Percentiles rank a stretch among this genome's conserved stretches.
Evolutionary conservation across 2,797 vertebrate genomes (phyloP).

Genomic region (Enteromius radiatus): DNA sequence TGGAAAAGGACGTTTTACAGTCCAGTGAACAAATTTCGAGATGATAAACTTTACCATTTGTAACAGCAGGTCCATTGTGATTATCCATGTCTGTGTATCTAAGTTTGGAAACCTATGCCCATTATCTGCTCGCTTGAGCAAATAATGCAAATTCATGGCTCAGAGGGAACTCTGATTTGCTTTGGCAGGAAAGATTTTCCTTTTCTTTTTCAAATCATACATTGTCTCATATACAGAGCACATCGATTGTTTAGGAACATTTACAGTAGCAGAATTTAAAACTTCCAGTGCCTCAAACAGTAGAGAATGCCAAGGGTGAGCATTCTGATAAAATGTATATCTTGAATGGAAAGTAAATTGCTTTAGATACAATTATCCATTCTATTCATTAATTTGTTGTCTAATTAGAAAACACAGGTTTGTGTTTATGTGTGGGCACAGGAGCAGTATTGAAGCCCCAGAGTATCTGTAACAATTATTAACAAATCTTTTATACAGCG

Average conservation of each 20-base stretch:
- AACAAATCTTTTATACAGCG: not conserved
- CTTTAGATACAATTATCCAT: not conserved
- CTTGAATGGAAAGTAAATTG: not conserved
- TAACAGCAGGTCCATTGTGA: slow-evolving; percentile 45
- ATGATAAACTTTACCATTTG: slow-evolving; percentile 41
- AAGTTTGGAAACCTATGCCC: slow-evolving; percentile 42
- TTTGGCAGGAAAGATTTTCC: slow-evolving; percentile 19
- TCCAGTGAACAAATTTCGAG: slow-evolving; percentile 21
- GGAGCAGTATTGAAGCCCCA: not conserved
- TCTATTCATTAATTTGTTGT: not conserved
- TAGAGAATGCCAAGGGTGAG: not conserved
- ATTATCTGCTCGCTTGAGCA: slow-evolving; percentile 48
- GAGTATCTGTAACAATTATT: slow-evolving; percentile 28
- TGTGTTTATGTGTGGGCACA: slow-evolving; percentile 12
- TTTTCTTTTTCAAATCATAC: not conserved
- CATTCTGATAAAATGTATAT: not conserved
- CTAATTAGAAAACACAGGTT: slow-evolving; percentile 21
- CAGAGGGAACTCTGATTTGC: slow-evolving; percentile 31
- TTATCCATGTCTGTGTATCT: slow-evolving; percentile 35
- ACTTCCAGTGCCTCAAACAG: not conserved
- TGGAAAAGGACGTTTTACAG: slow-evolving; percentile 21
- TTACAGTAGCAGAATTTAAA: not conserved
- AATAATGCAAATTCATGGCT: slow-evolving; percentile 39
- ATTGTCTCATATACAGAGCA: slow-evolving; percentile 16
- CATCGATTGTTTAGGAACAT: not conserved